Evolutionary conservation across 2,797 vertebrate genomes (phyloP).

Genomic region (Platyrinchus mystaceus): DNA sequence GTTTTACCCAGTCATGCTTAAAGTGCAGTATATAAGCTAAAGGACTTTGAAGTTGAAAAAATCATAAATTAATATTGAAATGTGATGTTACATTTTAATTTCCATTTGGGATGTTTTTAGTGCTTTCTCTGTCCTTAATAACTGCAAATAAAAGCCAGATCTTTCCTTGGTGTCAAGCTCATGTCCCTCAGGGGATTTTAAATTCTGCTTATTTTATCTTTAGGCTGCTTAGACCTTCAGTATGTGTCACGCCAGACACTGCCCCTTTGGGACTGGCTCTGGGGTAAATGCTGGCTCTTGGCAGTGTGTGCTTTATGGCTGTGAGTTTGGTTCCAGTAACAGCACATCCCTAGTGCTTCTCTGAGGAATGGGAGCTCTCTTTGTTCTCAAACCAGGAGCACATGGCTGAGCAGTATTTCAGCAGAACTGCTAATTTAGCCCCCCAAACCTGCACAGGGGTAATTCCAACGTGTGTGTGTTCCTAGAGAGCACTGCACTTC

Average conservation of each 20-base stretch:
- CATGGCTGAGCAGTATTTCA: neutral
- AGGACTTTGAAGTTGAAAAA: neutral
- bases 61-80: neutral
- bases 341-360: neutral
- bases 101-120: neutral
- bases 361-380: neutral
- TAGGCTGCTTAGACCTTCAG: neutral
- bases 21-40: neutral
- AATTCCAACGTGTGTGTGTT: neutral
- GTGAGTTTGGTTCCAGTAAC: neutral
- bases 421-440: neutral
- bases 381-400: neutral
- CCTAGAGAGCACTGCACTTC: neutral
- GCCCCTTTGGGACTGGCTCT: neutral
- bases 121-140: neutral
- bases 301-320: neutral
- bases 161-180: neutral
- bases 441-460: neutral
- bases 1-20: neutral
- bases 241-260: neutral
- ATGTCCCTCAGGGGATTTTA: neutral
- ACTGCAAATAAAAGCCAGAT: neutral
- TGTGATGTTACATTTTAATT: neutral
- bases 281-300: neutral
- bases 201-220: neutral